Base-by-base conservation (phyloP, 2,113 vertebrate genomes). In the Sapayoa aenigma region DNA sequence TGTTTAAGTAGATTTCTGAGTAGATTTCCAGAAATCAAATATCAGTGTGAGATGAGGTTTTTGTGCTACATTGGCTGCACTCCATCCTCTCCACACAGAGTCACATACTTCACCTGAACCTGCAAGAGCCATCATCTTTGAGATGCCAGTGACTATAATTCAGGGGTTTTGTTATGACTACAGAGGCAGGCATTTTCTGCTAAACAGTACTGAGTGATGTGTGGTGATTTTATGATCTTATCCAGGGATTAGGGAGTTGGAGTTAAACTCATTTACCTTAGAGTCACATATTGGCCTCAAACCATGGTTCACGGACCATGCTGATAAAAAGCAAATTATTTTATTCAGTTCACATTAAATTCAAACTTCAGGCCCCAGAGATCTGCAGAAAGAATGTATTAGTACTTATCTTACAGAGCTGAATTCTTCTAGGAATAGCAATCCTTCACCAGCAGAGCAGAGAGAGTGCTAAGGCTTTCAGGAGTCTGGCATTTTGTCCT, bases 311-410 rank as follows among this genome's bases (percentile, higher is more conserved):
- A 86, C 94, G 95, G 97, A 97, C 95, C 94, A 68, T 87, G 92
- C 95, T 96, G 97, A 98, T 98, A 97, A 98, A 97, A 97, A 97
- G 96, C 90, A 97, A 98, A 97, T 97, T 5, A 96, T 97, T 97
- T 97, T 80, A 93, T 96, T 96, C 97, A 68, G 69, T 74, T 97
- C 94, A 84, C 89, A 95, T 96, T 96, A 96, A 97, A 94, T 97
- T 96, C 91, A 96, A 96, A 91, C 91, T 93, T 68, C 75, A 90
- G 91, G 55, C 95, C 79, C 82, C 87, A 87, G 87, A 96, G 97
- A 96, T 90, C 83, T 83, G 73, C 85, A 95, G 94, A 97, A 97
- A 96, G 92, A 88, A 97, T 78, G 78, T 88, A 93, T 97, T 97
- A 97, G 83, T 93, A 90, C 95, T 97, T 97, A 95, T 91, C 81